phyloP scores from a whole-genome alignment of 2,113 vertebrate species.

The Coreoperca whiteheadi region DNA sequence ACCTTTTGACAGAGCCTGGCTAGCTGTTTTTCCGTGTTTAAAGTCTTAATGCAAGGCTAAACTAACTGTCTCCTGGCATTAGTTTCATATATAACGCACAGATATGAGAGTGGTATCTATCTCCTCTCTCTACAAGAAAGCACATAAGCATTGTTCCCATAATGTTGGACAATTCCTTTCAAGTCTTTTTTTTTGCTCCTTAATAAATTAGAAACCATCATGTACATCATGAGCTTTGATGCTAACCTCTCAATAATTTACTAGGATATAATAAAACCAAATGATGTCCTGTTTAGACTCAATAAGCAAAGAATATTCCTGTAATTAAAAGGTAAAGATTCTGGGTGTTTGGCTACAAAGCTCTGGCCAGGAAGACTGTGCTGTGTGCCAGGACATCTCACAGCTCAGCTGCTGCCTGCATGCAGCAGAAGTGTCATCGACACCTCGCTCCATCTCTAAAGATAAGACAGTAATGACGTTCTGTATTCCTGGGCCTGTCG shows the following conservation, averaged over 20 bases:
- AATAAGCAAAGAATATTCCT: constrained; percentile 32
- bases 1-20: background rate
- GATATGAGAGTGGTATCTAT: background rate
- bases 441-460: constrained; percentile 79
- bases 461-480: constrained; percentile 76
- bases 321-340: constrained; percentile 71
- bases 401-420: constrained; percentile 80
- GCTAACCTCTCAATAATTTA: background rate
- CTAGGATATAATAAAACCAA: background rate
- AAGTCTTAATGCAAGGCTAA: background rate
- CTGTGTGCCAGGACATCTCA: constrained; percentile 78
- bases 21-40: background rate
- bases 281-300: background rate
- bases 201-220: constrained; percentile 1
- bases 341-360: constrained; percentile 55
- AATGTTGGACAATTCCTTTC: background rate
- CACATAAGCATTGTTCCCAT: background rate
- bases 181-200: background rate
- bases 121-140: background rate
- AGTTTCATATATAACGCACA: background rate
- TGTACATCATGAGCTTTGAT: background rate
- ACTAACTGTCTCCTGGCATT: background rate
- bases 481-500: constrained; percentile 58
- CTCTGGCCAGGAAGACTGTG: constrained; percentile 63
- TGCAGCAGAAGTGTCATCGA: constrained; percentile 76